These are phyloP conservation scores for Beris chalybata DNA, from an alignment of 2,888 invertebrate genomes.

Conservation along the genomic window DNA sequence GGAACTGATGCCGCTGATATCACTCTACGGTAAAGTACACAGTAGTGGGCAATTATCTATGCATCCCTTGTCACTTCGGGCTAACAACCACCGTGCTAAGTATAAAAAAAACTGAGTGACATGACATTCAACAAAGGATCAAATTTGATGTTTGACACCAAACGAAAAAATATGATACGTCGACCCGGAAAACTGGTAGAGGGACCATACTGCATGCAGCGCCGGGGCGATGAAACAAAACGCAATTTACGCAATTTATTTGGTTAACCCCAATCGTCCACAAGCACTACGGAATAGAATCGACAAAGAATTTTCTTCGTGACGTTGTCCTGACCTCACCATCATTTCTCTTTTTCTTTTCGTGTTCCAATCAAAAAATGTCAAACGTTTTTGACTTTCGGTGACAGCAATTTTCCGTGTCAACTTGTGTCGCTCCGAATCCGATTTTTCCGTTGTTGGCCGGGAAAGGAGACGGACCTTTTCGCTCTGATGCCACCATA, in stretches of 20 bases:
- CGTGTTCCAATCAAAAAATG: background rate
- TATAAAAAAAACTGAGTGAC: conserved; percentile 12
- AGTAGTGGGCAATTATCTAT: no score
- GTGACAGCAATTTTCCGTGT: conserved; percentile 7
- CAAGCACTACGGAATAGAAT: background rate
- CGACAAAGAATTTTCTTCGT: background rate
- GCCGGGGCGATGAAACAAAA: conserved; percentile 15
- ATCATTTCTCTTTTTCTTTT: background rate
- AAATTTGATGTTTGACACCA: conserved; percentile 29
- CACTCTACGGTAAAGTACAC: no score
- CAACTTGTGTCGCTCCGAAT: background rate
- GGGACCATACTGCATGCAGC: no score
- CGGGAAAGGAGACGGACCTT: background rate
- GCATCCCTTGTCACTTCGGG: no score
- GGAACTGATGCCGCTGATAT: no score
- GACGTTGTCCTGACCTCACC: background rate
- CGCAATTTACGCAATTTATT: conserved; percentile 16
- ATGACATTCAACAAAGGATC: conserved; percentile 26
- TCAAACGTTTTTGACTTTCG: conserved; percentile 6
- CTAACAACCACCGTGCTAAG: no score
- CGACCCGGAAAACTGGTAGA: conserved; percentile 13
- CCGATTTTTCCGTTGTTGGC: background rate
- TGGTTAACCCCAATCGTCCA: background rate
- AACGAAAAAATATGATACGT: conserved; percentile 37
- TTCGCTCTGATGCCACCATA: background rate